A percentile compares a stretch with the other conserved stretches of the same genome.
phyloP scores from a whole-genome alignment of 2,888 invertebrate genomes.

The Athalia cordata region DNA sequence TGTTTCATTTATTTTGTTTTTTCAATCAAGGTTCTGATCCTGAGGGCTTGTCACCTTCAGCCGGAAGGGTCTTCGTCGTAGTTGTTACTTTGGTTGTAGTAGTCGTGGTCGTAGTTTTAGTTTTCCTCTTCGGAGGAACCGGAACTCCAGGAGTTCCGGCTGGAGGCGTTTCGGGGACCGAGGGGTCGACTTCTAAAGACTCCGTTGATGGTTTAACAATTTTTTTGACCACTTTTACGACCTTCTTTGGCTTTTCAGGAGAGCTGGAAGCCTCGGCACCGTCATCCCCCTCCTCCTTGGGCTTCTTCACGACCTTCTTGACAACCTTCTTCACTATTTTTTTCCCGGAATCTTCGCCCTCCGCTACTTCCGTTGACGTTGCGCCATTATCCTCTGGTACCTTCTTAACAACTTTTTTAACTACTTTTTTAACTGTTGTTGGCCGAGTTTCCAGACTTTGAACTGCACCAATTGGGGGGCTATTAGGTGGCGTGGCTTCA shows the following conservation, averaged over 20 bases:
- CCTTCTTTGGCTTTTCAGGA: constrained; percentile 73
- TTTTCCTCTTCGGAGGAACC: constrained; percentile 73
- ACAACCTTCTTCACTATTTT: constrained; percentile 75
- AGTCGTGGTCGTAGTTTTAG: constrained; percentile 55
- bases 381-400: constrained; percentile 53
- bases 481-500: constrained; percentile 65
- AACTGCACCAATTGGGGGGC: constrained; percentile 56
- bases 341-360: constrained; percentile 60
- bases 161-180: constrained; percentile 75
- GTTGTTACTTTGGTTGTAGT: constrained; percentile 49
- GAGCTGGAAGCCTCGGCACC: constrained; percentile 53
- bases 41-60: constrained; percentile 21
- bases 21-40: constrained; percentile 58
- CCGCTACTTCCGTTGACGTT: constrained; percentile 55
- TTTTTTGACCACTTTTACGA: constrained; percentile 75
- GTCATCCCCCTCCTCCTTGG: constrained; percentile 58
- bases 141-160: constrained; percentile 68
- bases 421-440: constrained; percentile 55
- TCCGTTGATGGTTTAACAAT: constrained; percentile 57
- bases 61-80: neutral
- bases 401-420: constrained; percentile 60
- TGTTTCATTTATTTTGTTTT: neutral
- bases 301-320: constrained; percentile 72
- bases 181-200: constrained; percentile 71
- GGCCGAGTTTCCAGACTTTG: constrained; percentile 45